Evolutionary conservation across 2,797 vertebrate genomes (phyloP).

Genomic region (Anabas testudineus): DNA sequence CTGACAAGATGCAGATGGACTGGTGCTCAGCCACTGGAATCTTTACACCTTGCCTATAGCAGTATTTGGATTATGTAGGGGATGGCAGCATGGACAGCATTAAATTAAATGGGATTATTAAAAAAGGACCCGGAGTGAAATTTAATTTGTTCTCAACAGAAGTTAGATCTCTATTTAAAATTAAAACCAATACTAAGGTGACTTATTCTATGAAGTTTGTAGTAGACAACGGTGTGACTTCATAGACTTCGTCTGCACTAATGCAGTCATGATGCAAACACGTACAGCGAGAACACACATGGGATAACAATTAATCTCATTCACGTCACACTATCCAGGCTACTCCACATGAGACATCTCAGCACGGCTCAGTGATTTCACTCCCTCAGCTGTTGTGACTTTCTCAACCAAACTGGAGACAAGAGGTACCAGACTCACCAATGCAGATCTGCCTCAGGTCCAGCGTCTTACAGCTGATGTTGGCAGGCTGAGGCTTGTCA

Average conservation of each 20-base stretch:
- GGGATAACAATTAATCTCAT: slow-evolving; percentile 4
- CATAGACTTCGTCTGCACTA: not conserved
- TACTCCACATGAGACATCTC: slow-evolving; percentile 11
- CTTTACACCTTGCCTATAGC: slow-evolving; percentile 46
- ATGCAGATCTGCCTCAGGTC: slow-evolving; percentile 92
- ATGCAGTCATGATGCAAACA: not conserved
- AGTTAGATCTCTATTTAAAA: slow-evolving; percentile 24
- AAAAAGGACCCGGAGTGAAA: slow-evolving; percentile 30
- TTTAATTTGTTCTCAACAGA: slow-evolving; percentile 29
- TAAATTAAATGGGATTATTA: slow-evolving; percentile 42
- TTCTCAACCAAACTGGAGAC: slow-evolving; percentile 16
- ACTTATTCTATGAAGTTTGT: not conserved
- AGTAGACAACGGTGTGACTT: slow-evolving; percentile 3
- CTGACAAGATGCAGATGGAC: slow-evolving; percentile 13
- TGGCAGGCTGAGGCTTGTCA: slow-evolving; percentile 79
- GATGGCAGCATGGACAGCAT: slow-evolving; percentile 19
- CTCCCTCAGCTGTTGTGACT: slow-evolving; percentile 3
- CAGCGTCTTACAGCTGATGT: slow-evolving; percentile 91
- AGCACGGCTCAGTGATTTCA: slow-evolving; percentile 21
- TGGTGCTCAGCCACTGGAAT: slow-evolving; percentile 7
- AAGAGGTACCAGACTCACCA: slow-evolving; percentile 84
- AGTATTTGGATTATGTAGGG: slow-evolving; percentile 32
- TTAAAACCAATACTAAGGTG: slow-evolving; percentile 3
- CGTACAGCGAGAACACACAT: slow-evolving; percentile 23
- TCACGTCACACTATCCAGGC: slow-evolving; percentile 5